Conservation (phyloP, 2,113 vertebrate species). For the Felis catus region DNA sequence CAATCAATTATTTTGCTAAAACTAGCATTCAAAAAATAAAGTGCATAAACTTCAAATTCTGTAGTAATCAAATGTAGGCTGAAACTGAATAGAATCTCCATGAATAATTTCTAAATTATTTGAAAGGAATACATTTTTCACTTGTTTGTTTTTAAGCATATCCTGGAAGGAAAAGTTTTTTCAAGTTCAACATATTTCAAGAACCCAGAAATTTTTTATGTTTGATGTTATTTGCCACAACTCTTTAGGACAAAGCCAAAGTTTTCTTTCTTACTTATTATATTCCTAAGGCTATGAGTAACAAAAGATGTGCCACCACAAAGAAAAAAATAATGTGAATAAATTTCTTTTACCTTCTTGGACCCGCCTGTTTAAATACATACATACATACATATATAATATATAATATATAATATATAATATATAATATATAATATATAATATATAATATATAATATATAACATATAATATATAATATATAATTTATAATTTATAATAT, state of each 20-base stretch:
- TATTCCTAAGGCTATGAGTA: background rate
- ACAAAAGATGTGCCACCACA: background rate
- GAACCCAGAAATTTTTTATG: background rate
- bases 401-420: background rate
- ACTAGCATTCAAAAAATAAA: conserved; percentile 32
- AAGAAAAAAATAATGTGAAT: background rate
- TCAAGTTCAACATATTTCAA: background rate
- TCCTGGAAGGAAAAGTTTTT: background rate
- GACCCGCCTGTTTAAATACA: background rate
- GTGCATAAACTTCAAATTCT: background rate
- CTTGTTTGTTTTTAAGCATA: background rate
- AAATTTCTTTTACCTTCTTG: background rate
- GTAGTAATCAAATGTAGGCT: background rate
- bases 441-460: background rate
- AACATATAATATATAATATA: background rate
- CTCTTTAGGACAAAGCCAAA: background rate
- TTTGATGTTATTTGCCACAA: background rate
- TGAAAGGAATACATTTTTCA: background rate
- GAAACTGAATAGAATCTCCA: background rate
- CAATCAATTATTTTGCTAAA: background rate
- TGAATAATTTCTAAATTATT: conserved; percentile 1
- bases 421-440: no score
- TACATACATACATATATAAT: background rate
- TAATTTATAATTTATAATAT: no score
- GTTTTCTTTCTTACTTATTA: background rate